Conservation (phyloP, 2,113 vertebrate species). For the Marmota flaviventris region DNA sequence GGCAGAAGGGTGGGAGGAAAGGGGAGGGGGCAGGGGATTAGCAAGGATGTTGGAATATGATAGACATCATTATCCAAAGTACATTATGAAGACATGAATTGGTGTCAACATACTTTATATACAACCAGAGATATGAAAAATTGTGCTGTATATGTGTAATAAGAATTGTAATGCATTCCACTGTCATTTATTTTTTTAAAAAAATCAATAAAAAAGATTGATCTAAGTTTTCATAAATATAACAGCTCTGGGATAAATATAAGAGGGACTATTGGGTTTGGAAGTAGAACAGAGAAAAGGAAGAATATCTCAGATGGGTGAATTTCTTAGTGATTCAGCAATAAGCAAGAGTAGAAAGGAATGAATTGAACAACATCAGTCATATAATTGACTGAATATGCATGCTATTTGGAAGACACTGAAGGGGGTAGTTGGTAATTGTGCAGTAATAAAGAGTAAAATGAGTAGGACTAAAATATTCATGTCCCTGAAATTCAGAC, state of each 20-base stretch:
- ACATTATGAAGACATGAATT: too few relatives aligned
- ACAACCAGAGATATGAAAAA: too few relatives aligned
- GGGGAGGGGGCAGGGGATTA: too few relatives aligned
- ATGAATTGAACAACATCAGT: neutral
- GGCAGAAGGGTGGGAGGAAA: too few relatives aligned
- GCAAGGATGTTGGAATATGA: too few relatives aligned
- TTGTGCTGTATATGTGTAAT: too few relatives aligned
- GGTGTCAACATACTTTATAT: too few relatives aligned
- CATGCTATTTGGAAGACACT: neutral
- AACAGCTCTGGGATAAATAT: neutral
- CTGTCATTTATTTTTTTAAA: too few relatives aligned
- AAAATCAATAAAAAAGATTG: neutral
- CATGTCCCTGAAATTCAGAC: neutral
- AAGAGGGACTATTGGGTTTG: neutral
- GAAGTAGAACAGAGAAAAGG: neutral
- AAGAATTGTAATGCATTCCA: too few relatives aligned
- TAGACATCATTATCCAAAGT: too few relatives aligned
- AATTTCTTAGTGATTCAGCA: neutral
- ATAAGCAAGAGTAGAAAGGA: neutral
- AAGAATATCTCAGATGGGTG: neutral
- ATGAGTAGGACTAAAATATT: neutral
- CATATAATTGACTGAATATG: neutral
- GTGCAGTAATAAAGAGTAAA: neutral
- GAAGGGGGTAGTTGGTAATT: neutral
- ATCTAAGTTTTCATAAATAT: neutral